Evolutionary conservation across 2,797 vertebrate genomes (phyloP).

Genomic region (Arrhamphus sclerolepis): DNA sequence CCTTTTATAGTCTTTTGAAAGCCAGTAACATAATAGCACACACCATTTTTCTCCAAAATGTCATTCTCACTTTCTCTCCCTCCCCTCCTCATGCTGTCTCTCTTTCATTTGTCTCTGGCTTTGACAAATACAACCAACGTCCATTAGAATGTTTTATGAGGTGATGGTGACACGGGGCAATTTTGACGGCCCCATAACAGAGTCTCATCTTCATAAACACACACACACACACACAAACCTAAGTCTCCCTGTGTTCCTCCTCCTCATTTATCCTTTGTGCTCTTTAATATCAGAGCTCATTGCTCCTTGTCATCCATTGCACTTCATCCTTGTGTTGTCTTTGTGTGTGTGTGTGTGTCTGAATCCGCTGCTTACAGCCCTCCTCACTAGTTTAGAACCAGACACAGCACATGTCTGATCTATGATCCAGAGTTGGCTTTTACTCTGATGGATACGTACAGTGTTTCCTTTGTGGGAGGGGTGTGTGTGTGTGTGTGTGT

Average conservation of each 20-base stretch:
- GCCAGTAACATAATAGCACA: conserved; percentile 70
- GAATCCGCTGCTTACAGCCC: conserved; percentile 37
- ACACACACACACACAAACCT: conserved; percentile 37
- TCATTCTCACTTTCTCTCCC: conserved; percentile 69
- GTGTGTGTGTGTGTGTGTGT: conserved; percentile 24
- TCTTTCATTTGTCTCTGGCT: conserved; percentile 71
- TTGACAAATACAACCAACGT: conserved; percentile 70
- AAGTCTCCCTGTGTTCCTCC: conserved; percentile 37
- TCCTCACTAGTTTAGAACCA: conserved; percentile 36
- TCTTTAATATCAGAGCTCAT: conserved; percentile 75
- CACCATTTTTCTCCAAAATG: conserved; percentile 72
- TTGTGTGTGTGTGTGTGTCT: conserved; percentile 31
- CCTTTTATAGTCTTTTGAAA: conserved; percentile 69
- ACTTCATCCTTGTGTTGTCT: conserved; percentile 31
- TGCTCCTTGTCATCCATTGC: conserved; percentile 69
- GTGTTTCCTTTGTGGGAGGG: conserved; percentile 70
- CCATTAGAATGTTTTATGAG: conserved; percentile 82
- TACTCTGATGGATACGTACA: conserved; percentile 74
- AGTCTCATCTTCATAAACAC: conserved; percentile 57
- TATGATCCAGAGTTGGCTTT: conserved; percentile 76
- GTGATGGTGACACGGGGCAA: conserved; percentile 74
- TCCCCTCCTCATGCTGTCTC: conserved; percentile 37
- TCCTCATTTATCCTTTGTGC: conserved; percentile 55
- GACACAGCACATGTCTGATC: conserved; percentile 66
- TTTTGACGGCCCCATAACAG: conserved; percentile 60